Evolutionary conservation across 2,113 vertebrate species (phyloP), one percentile per base, ranked within the genome.

Genomic region (Suricata suricatta): DNA sequence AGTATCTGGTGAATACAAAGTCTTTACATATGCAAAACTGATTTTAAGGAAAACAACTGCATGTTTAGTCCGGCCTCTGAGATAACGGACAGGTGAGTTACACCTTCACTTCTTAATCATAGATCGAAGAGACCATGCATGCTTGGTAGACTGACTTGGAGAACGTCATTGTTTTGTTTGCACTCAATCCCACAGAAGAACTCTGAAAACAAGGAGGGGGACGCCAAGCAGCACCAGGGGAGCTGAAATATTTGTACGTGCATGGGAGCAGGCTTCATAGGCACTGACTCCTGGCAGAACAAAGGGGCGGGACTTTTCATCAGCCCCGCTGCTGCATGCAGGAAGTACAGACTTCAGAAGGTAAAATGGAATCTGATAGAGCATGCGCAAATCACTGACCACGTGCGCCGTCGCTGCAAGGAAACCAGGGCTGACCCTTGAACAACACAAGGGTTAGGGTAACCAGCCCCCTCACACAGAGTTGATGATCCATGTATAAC

Each of bases 201-300:
- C 8, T 72, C 4, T 44, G 52, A 63, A 29, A 23, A 19, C 0
- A 7, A 23, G 19, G n/a, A 14, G 47, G 6, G 64, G 15, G 71
- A 4, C 10, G 16, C 7, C 9, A 69, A 60, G 8, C 31, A 47
- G 3, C 6, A 2, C 41, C 15, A 4, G 71, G 14, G 1, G 71
- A 4, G 14, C 17, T 27, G 44, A 54, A 44, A 3, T 11, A 17
- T 71, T 63, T 72, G 52, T 29, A 4, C 16, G 16, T 23, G 2
- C 8, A 25, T 5, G 7, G 38, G 0, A 7, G 13, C 27, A 0
- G 11, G 31, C 29, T 7, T 0, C 2, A 3, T 8, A 23, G 14
- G 6, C 6, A 13, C n/a, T 3, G 23, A 23, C 21, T 41, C 29
- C 54, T 19, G 9, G n/a, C 60, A 41, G 31, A 13, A n/a, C 11